These are phyloP conservation scores for Dascyllus trimaculatus DNA, from an alignment of 2,113 vertebrate species.

Conservation along the genomic window DNA sequence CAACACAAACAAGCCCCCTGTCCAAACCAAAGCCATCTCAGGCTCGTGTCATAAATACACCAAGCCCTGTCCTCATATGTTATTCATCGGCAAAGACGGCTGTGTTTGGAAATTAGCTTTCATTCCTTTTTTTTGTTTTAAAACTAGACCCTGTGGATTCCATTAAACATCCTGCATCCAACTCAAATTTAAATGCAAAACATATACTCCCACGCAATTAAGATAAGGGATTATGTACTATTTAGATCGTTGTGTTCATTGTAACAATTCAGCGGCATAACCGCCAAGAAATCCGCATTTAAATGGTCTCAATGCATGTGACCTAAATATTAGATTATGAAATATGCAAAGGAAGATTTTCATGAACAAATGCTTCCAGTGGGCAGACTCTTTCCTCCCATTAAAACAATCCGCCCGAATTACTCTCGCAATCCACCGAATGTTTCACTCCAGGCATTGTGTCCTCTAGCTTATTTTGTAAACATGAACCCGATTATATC, in stretches of 20 bases:
- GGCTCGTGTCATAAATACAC: slow-evolving; percentile 21
- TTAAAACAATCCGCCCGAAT: slow-evolving; percentile 59
- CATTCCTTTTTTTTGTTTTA: background rate
- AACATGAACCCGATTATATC: slow-evolving; percentile 72
- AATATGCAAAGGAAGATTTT: slow-evolving; percentile 63
- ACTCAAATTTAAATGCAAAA: slow-evolving; percentile 54
- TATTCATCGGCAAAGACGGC: slow-evolving; percentile 9
- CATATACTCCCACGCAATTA: slow-evolving; percentile 45
- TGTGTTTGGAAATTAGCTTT: slow-evolving; percentile 11
- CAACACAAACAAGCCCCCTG: slow-evolving; percentile 42
- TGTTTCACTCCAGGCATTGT: slow-evolving; percentile 56
- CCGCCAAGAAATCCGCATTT: slow-evolving; percentile 21
- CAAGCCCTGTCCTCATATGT: slow-evolving; percentile 1
- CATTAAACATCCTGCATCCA: slow-evolving; percentile 31
- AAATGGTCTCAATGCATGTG: slow-evolving; percentile 35
- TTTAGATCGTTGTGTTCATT: slow-evolving; percentile 49
- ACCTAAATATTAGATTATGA: slow-evolving; percentile 63
- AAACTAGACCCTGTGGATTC: slow-evolving; percentile 18
- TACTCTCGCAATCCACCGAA: slow-evolving; percentile 30
- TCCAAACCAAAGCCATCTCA: slow-evolving; percentile 24
- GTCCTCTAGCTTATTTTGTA: slow-evolving; percentile 63
- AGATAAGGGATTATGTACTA: slow-evolving; percentile 43
- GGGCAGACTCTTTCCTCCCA: slow-evolving; percentile 38
- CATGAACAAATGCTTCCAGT: slow-evolving; percentile 46
- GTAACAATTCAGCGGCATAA: slow-evolving; percentile 21